phyloP scores from a whole-genome alignment of 1,140 invertebrate genomes.

The Maniola jurtina region DNA sequence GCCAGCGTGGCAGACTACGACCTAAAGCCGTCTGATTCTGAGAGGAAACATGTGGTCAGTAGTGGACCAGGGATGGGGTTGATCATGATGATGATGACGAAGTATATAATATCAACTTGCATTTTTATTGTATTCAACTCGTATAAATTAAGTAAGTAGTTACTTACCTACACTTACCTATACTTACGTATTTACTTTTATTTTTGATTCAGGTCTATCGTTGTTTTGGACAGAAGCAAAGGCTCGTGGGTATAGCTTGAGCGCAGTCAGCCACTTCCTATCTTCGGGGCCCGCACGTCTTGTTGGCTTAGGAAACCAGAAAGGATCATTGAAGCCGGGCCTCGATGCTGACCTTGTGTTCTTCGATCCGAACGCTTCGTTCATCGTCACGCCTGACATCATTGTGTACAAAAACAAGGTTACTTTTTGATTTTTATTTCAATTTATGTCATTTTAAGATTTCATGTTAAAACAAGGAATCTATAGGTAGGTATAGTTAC shows the following conservation, averaged over 20 bases:
- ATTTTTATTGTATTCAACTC: no score
- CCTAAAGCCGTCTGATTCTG: no score
- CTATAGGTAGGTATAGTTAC: no score
- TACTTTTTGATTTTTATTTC: conserved; percentile 17
- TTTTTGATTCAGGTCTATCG: conserved; percentile 75
- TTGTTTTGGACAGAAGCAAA: conserved; percentile 83
- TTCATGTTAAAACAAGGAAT: background rate
- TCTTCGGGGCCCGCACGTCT: conserved; percentile 81
- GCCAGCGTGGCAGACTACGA: no score
- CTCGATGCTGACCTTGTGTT: conserved; percentile 86
- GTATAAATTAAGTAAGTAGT: no score
- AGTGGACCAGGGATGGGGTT: no score
- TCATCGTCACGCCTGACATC: conserved; percentile 75
- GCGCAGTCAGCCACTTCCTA: conserved; percentile 80
- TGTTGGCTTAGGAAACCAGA: conserved; percentile 79
- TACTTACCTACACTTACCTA: no score
- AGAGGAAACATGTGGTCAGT: no score
- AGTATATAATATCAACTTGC: no score
- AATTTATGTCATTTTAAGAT: background rate
- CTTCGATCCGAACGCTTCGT: conserved; percentile 83
- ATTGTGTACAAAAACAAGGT: conserved; percentile 82
- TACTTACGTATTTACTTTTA: background rate
- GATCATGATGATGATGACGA: no score
- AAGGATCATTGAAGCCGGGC: conserved; percentile 81
- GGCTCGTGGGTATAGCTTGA: conserved; percentile 73